Evolutionary conservation across 2,113 vertebrate species (phyloP), one percentile per base, ranked within the genome.

Genomic region (Lepisosteus oculatus): DNA sequence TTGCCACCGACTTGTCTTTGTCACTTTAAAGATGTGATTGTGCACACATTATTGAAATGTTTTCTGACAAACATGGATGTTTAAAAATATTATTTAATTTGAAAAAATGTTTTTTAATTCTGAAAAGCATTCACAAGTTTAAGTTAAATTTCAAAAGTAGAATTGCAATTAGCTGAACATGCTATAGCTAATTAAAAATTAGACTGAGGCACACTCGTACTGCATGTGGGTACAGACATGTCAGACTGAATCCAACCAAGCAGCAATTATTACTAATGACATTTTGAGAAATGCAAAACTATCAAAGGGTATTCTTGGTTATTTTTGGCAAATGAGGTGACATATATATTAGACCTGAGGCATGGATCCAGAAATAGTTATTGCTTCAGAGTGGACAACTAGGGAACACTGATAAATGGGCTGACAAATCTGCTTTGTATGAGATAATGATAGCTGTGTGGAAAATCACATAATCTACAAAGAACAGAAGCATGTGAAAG

Each of bases 381-480:
- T 76, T 86, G 85, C 69, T 81, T 87, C 83, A 87, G 83, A 83
- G 84, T 83, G 85, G 84, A 89, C 85, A 88, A 84, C 85, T 77
- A 69, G 74, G 85, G 81, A 80, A 82, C 76, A 73, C 83, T 87
- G 89, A 91, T 90, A 90, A 90, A 91, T 91, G 87, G 89, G 89
- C 88, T 91, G 90, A 90, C 90, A 90, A 86, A 89, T 86, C 87
- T 80, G 88, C 87, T 90, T 90, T 90, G 86, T 87, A 84, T 89
- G 87, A 87, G 79, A 87, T 87, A 85, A 86, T 86, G 87, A 88
- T 84, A 85, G 84, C 83, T 77, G 77, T 85, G 83, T 86, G 29
- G 66, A 76, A 78, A 74, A 75, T 67, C 62, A 74, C 71, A 76
- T 75, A 77, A 78, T 76, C 78, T 81, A 80, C 84, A 80, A 54